These are phyloP conservation scores for Zygothrica quintamaculata DNA, from an alignment of 2,888 invertebrate genomes.

Conservation along the genomic window DNA sequence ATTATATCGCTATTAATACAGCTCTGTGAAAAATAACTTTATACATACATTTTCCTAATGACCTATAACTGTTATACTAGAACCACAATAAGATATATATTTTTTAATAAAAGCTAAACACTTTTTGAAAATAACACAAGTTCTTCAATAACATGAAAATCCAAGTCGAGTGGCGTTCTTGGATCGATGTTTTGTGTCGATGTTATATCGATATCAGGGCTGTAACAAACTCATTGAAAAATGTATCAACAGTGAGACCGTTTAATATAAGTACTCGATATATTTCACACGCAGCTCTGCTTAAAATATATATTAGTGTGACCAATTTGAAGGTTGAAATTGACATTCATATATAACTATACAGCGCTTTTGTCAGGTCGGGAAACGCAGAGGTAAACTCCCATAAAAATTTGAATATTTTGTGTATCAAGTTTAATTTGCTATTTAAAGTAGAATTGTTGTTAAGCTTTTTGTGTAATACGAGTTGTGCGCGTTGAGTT, in stretches of 20 bases:
- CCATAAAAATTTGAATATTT: slow-evolving; percentile 54
- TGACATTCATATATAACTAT: slow-evolving; percentile 29
- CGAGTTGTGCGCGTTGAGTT: slow-evolving; percentile 45
- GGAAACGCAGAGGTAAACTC: slow-evolving; percentile 69
- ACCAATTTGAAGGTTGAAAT: slow-evolving; percentile 16
- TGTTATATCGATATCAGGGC: slow-evolving; percentile 31
- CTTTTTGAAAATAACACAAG: slow-evolving; percentile 11
- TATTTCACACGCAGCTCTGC: neutral
- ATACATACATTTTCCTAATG: slow-evolving; percentile 52
- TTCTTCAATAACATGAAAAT: slow-evolving; percentile 19
- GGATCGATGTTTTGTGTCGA: slow-evolving; percentile 35
- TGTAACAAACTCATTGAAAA: no score
- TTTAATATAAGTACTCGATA: slow-evolving; percentile 19
- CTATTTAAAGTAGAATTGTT: slow-evolving; percentile 37
- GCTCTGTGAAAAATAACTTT: neutral
- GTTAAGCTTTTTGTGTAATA: slow-evolving; percentile 35
- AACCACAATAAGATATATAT: slow-evolving; percentile 24
- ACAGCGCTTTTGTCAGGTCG: slow-evolving; percentile 62
- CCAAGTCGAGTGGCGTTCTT: slow-evolving; percentile 41
- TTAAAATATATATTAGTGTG: slow-evolving; percentile 19
- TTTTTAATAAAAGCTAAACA: no score
- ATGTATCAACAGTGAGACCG: no score
- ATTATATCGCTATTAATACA: slow-evolving; percentile 20
- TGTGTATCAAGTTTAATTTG: slow-evolving; percentile 54
- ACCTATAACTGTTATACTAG: neutral